These are phyloP conservation scores for Drosophila bipectinata DNA, from an alignment of 1,140 invertebrate genomes.

Conservation along the genomic window DNA sequence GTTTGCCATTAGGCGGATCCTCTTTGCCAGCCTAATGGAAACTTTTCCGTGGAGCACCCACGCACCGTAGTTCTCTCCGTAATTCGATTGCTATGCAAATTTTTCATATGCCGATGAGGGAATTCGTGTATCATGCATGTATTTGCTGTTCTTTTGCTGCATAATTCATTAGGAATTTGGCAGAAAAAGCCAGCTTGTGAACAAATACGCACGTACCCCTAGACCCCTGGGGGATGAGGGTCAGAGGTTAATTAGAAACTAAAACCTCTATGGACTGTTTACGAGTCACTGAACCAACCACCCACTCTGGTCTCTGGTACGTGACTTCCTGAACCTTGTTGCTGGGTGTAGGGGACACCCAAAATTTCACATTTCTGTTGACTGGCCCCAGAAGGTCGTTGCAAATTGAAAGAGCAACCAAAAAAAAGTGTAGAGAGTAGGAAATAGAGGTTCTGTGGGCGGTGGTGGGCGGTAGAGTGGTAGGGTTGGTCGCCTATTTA, in stretches of 20 bases:
- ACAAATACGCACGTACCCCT: constrained; percentile 4
- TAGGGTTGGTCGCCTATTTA: constrained; percentile 59
- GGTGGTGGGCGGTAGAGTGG: background rate
- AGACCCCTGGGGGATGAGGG: background rate
- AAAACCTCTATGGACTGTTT: constrained; percentile 16
- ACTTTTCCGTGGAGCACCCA: constrained; percentile 12
- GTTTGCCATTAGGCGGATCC: constrained; percentile 50
- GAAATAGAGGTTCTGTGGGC: constrained; percentile 1
- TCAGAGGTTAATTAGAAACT: constrained; percentile 21
- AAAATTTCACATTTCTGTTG: constrained; percentile 36
- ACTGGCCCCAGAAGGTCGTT: constrained; percentile 64
- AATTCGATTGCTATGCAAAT: constrained; percentile 42
- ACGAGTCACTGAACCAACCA: constrained; percentile 13
- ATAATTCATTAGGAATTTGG: background rate
- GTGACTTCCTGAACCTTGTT: constrained; percentile 58
- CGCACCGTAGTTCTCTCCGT: background rate
- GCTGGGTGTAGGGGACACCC: constrained; percentile 43
- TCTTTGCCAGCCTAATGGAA: constrained; percentile 23
- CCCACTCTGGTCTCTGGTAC: background rate
- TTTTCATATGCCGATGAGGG: background rate
- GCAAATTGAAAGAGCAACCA: constrained; percentile 45
- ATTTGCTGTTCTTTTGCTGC: constrained; percentile 7
- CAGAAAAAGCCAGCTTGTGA: background rate
- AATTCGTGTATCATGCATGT: constrained; percentile 1
- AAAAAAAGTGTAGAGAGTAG: constrained; percentile 2